Conservation (phyloP, 2,888 invertebrate genomes). For the Merodon equestris region DNA sequence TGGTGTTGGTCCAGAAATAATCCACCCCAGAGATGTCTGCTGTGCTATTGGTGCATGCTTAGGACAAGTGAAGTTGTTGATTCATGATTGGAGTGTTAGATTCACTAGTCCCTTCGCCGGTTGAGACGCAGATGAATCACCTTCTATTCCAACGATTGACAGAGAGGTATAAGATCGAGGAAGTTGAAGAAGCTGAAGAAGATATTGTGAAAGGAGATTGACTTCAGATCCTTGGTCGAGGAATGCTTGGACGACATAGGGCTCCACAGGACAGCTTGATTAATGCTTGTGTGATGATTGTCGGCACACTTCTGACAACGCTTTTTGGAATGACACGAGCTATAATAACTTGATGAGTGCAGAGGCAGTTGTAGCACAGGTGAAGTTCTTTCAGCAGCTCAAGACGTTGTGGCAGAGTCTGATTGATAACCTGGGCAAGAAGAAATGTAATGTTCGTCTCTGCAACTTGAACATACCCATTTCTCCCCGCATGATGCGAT, state of each 20-base stretch:
- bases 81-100: not conserved
- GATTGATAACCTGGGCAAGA: too few relatives aligned
- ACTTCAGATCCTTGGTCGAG: not conserved
- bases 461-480: slow-evolving; percentile 25
- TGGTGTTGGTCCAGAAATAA: not conserved
- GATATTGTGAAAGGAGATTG: not conserved
- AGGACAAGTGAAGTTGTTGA: not conserved
- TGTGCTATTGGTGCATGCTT: not conserved
- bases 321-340: too few relatives aligned
- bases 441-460: too few relatives aligned
- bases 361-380: not conserved
- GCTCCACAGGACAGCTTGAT: not conserved
- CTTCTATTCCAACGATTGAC: too few relatives aligned
- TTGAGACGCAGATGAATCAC: too few relatives aligned
- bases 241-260: slow-evolving; percentile 17
- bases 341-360: too few relatives aligned
- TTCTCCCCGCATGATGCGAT: too few relatives aligned
- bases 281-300: not conserved
- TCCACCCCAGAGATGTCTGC: not conserved
- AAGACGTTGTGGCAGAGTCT: too few relatives aligned
- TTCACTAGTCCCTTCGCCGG: not conserved
- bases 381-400: slow-evolving; percentile 20
- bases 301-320: not conserved
- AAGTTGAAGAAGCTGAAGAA: not conserved
- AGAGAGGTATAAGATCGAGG: not conserved